Evolutionary conservation across 2,797 vertebrate genomes (phyloP).

Genomic region (Hapalemur alaotrensis): DNA sequence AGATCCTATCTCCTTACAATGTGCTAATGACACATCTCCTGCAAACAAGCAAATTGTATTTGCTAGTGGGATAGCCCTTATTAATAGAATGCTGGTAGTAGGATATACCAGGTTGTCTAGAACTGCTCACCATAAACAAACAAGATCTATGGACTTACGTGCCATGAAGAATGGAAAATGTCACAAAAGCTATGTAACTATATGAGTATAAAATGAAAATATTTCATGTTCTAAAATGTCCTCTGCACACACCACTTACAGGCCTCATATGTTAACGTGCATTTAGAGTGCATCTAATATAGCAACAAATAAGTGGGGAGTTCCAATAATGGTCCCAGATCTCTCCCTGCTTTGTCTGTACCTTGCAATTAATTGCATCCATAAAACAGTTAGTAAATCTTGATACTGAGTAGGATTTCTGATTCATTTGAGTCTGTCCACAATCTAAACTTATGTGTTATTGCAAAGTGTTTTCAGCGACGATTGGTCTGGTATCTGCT

Average conservation of each 20-base stretch:
- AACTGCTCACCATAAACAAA: neutral
- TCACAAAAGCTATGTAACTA: neutral
- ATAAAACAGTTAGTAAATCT: neutral
- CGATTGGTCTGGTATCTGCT: neutral
- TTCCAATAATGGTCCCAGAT: neutral
- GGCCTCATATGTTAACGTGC: neutral
- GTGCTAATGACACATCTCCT: neutral
- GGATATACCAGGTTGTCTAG: neutral
- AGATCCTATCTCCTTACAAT: neutral
- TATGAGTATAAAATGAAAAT: neutral
- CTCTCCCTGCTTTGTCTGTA: neutral
- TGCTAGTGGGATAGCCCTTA: neutral
- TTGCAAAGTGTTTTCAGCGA: neutral
- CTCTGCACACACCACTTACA: neutral
- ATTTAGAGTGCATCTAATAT: neutral
- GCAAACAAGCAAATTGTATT: neutral
- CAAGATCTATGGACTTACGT: neutral
- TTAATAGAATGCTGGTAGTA: neutral
- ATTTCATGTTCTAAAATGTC: neutral
- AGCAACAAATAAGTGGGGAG: neutral
- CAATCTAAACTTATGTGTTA: neutral
- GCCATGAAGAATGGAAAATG: neutral
- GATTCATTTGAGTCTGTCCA: neutral
- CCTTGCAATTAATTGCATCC: neutral
- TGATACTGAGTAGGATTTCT: neutral